Percentiles rank a stretch among this genome's conserved stretches.
phyloP scores from a whole-genome alignment of 2,113 vertebrate species.

The Bubalus kerabau region DNA sequence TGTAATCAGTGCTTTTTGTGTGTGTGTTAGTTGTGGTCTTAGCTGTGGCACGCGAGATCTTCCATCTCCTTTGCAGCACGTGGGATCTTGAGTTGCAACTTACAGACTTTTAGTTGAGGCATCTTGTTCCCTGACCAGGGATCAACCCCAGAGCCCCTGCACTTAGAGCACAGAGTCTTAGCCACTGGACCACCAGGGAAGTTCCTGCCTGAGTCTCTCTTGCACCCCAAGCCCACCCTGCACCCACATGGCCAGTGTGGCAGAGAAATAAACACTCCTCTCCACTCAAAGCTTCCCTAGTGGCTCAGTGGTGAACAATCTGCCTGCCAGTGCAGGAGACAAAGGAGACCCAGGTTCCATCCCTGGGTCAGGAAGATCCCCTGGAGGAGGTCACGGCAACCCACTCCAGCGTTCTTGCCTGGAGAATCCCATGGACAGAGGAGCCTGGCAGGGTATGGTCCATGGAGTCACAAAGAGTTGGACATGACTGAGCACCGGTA shows the following conservation, averaged over 20 bases:
- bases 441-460: neutral
- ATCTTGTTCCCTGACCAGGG: neutral
- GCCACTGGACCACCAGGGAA: neutral
- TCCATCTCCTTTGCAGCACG: neutral
- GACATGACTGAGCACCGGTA: neutral
- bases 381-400: neutral
- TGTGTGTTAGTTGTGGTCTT: neutral
- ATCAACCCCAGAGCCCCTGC: neutral
- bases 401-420: neutral
- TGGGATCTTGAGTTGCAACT: neutral
- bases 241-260: neutral
- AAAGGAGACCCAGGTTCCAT: neutral
- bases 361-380: neutral
- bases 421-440: neutral
- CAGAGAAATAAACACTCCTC: neutral
- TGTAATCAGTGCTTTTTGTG: too few species aligned
- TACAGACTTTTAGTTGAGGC: neutral
- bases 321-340: neutral
- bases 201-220: neutral
- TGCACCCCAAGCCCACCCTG: neutral
- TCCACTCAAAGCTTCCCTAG: neutral
- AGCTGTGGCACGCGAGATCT: neutral
- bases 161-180: neutral
- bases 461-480: rapidly evolving
- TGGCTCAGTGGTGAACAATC: neutral